Evolutionary conservation across 2,113 vertebrate genomes (phyloP).

Genomic region (Sceloporus undulatus): DNA sequence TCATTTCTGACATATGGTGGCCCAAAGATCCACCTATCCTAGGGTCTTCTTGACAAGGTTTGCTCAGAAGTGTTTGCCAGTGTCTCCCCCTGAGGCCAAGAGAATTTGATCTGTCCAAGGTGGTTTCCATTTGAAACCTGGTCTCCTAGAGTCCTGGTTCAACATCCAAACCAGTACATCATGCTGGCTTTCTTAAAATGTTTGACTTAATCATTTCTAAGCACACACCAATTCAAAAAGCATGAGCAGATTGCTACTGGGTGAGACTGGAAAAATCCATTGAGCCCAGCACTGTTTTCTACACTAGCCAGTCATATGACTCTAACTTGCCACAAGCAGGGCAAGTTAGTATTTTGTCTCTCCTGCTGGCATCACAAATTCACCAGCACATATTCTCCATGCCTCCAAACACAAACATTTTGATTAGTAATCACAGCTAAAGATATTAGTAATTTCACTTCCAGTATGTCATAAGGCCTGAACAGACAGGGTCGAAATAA

Average conservation of each 20-base stretch:
- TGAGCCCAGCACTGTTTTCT: background rate
- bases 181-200: background rate
- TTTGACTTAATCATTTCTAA: background rate
- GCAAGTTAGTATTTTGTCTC: background rate
- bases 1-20: too few relatives aligned
- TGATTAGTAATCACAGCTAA: background rate
- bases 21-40: too few relatives aligned
- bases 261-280: background rate
- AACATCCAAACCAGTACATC: too few relatives aligned
- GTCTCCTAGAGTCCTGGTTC: too few relatives aligned
- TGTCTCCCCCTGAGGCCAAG: too few relatives aligned
- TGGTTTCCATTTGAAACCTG: too few relatives aligned
- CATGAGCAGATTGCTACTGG: background rate
- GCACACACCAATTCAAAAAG: background rate
- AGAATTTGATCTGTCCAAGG: too few relatives aligned
- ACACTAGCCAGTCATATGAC: background rate
- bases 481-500: too few relatives aligned
- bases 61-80: too few relatives aligned
- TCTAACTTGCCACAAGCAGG: background rate
- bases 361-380: background rate
- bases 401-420: background rate
- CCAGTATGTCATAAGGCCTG: background rate
- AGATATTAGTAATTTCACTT: background rate
- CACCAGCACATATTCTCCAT: background rate
- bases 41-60: too few relatives aligned